Conservation (phyloP, 2,113 vertebrate species). For the Eublepharis macularius region DNA sequence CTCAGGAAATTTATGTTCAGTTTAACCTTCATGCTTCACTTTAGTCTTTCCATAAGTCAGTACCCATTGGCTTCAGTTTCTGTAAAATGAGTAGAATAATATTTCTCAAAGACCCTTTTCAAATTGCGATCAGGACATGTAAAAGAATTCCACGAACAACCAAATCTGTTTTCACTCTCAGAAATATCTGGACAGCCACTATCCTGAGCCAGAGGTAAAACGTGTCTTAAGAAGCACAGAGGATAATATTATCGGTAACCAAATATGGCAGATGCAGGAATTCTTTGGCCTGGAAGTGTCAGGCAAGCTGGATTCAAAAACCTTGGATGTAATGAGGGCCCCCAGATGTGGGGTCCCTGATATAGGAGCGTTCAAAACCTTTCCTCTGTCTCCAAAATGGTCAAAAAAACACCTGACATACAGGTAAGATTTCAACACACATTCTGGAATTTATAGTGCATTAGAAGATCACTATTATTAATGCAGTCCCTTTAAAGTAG, state of each 20-base stretch:
- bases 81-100: background rate
- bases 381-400: constrained; percentile 57
- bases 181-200: constrained; percentile 70
- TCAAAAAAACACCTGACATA: constrained; percentile 64
- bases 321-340: constrained; percentile 61
- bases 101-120: background rate
- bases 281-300: constrained; percentile 68
- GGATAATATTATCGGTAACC: constrained; percentile 35
- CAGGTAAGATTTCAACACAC: constrained; percentile 43
- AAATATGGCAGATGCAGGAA: constrained; percentile 68
- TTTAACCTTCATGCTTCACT: too few relatives aligned
- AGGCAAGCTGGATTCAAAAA: constrained; percentile 56
- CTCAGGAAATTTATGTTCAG: too few relatives aligned
- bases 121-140: too few relatives aligned
- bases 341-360: constrained; percentile 69
- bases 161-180: constrained; percentile 19
- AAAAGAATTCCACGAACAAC: too few relatives aligned
- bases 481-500: too few relatives aligned
- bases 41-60: too few relatives aligned
- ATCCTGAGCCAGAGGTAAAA: constrained; percentile 52
- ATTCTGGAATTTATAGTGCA: background rate
- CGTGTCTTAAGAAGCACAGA: constrained; percentile 31
- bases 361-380: constrained; percentile 51
- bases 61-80: background rate
- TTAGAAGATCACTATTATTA: too few relatives aligned